Evolutionary conservation across 2,888 invertebrate species (phyloP).

Genomic region (Epinotia bilunana): DNA sequence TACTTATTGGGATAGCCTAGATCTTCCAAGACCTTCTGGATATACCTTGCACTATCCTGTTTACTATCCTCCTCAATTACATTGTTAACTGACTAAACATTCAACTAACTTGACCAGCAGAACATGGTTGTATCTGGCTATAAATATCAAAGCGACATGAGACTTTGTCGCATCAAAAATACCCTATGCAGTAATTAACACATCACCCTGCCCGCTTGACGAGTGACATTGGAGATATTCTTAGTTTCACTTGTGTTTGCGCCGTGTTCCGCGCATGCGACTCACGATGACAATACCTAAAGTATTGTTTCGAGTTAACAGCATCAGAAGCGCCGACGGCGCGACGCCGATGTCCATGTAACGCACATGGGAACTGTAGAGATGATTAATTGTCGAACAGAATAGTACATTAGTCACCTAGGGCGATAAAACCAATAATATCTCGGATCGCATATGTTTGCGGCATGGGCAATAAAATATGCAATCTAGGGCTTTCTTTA

Average conservation of each 20-base stretch:
- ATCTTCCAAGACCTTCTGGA: background rate
- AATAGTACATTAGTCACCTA: background rate
- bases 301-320: constrained; percentile 47
- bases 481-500: too few species aligned
- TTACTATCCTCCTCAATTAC: constrained; percentile 20
- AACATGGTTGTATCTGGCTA: background rate
- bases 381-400: constrained; percentile 27
- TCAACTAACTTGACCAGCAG: background rate
- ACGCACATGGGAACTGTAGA: constrained; percentile 46
- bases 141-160: background rate
- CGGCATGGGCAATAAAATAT: too few species aligned
- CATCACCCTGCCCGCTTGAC: constrained; percentile 19
- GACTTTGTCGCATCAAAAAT: background rate
- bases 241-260: constrained; percentile 25
- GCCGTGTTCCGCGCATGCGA: constrained; percentile 25
- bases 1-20: background rate
- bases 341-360: constrained; percentile 51
- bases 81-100: constrained; percentile 25
- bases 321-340: constrained; percentile 60
- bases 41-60: constrained; percentile 20
- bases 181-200: constrained; percentile 12
- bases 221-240: constrained; percentile 38
- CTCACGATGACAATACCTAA: constrained; percentile 36
- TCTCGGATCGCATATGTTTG: too few species aligned
- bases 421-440: too few species aligned